Evolutionary conservation across 2,888 invertebrate genomes (phyloP), one percentile per base, ranked within the genome.

Genomic region (Melangyna quadrimaculata): DNA sequence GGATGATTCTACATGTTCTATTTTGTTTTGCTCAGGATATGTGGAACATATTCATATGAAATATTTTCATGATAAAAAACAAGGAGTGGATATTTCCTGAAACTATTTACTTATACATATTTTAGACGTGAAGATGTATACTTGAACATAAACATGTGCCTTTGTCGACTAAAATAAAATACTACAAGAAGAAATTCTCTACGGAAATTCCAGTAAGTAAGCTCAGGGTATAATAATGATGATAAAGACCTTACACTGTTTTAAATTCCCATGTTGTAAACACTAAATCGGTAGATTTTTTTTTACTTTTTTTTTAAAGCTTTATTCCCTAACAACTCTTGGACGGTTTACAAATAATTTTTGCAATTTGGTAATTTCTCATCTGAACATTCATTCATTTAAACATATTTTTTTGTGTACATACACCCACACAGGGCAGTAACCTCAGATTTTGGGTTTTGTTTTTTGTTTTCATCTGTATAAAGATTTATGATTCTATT

Each of bases 211-310:
- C 22, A 35, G 22, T 35, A 24, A 51, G 24, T 51, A 35, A 67
- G 48, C 35, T 51, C 5, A 51, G 32, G 35, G n/a, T n/a, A n/a
- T n/a, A n/a, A 51, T 67, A 35, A 67, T 67, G 48, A 63, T 43
- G 51, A 48, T 67, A 48, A 32, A 19, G 32, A 67, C 22, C 51
- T 63, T 51, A 7, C 2, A 7, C 2, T 51, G 22, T 67, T 67
- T 19, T 14, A 12, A 29, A 45, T 45, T 63, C 45, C 48, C 48
- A 32, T 12, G 45, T 48, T 48, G 19, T 22, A 45, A 65, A 65
- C 19, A 43, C 24, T 59, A 9, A 61, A 61, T 5, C 5, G 10
- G 7, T 40, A 2, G n/a, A 35, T 35, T 8, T 35, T 8, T 24
- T 37, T 37, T 9, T 22, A 6, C 10, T 24, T 14, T 19, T 0